Evolutionary conservation across 2,113 vertebrate species (phyloP).

Genomic region (Brachionichthys hirsutus): DNA sequence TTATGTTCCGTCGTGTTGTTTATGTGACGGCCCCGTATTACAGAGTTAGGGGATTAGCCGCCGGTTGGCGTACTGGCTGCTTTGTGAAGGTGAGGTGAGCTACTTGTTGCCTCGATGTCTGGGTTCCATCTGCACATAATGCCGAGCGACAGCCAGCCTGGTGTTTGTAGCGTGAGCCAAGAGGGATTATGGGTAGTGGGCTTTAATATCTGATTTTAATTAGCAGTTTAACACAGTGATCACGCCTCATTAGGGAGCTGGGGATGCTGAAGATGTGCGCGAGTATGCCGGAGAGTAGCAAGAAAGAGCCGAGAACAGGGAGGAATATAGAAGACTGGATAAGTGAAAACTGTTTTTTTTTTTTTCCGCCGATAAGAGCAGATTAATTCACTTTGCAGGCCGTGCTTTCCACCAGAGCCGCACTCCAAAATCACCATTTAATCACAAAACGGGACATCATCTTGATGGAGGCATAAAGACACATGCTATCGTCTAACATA

Average conservation of each 20-base stretch:
- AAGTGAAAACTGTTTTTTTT: not conserved
- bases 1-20: not conserved
- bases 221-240: slow-evolving; percentile 78
- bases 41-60: slow-evolving; percentile 36
- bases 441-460: slow-evolving; percentile 1
- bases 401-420: not conserved
- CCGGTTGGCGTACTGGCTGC: slow-evolving; percentile 42
- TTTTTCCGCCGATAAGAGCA: slow-evolving; percentile 15
- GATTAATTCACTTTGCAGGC: slow-evolving; percentile 10
- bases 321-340: slow-evolving; percentile 18
- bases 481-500: not conserved
- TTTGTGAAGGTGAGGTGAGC: slow-evolving; percentile 50
- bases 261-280: slow-evolving; percentile 58
- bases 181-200: slow-evolving; percentile 75
- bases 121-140: slow-evolving; percentile 41
- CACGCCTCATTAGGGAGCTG: slow-evolving; percentile 75
- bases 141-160: slow-evolving; percentile 59
- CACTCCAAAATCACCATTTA: not conserved
- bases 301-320: slow-evolving; percentile 31
- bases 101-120: slow-evolving; percentile 31
- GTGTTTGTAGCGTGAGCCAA: slow-evolving; percentile 70
- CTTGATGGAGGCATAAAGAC: slow-evolving; percentile 7
- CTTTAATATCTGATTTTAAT: slow-evolving; percentile 82
- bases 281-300: slow-evolving; percentile 34
- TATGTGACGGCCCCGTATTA: slow-evolving; percentile 11